Base-by-base conservation (phyloP, 2,113 vertebrate species). In the Lophotis ruficrista region DNA sequence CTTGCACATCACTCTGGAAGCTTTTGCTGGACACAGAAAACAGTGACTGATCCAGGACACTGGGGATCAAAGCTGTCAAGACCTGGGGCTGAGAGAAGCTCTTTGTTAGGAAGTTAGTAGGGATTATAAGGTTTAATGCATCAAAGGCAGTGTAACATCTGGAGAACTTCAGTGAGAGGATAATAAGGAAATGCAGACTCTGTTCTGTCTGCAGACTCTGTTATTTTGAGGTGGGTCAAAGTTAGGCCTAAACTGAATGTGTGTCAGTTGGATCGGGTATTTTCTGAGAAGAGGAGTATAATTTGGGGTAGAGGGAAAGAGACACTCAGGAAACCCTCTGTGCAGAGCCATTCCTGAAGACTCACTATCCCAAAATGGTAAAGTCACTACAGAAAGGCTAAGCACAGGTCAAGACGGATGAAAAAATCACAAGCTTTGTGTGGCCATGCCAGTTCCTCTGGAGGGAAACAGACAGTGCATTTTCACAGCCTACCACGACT, bases 1-100 rank as follows among this genome's bases (percentile, higher is more conserved):
- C 72, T 95, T 94, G 64, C 56, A 69, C 85, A 62, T 83, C 45
- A 61, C 41, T 81, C 76, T 86, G 75, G n/a, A 91, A 78, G 12
- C 16, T 81, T 94, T 88, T 78, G 68, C 53, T 93, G 60, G 70
- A 73, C 6, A 12, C 19, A 65, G 64, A 85, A 89, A 91, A 58
- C 1, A 0, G 48, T 61, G 45, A 60, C 43, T 53, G 61, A 79
- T 45, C 17, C 53, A 54, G 43, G 53, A n/a, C 38, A 76, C 38
- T 6, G 3, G 33, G 43, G 23, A 69, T 13, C 54, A 90, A 60
- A 86, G 58, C 16, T 45, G 58, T 53, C 64, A 76, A 78, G 69
- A 75, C 43, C 10, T 50, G 24, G 25, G 37, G 30, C 54, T 87
- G 48, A 87, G 35, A 65, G 33, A 47, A 61, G 28, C 30, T 87